phyloP scores from a whole-genome alignment of 2,888 invertebrate genomes.

The Chloroclystis v-ata region DNA sequence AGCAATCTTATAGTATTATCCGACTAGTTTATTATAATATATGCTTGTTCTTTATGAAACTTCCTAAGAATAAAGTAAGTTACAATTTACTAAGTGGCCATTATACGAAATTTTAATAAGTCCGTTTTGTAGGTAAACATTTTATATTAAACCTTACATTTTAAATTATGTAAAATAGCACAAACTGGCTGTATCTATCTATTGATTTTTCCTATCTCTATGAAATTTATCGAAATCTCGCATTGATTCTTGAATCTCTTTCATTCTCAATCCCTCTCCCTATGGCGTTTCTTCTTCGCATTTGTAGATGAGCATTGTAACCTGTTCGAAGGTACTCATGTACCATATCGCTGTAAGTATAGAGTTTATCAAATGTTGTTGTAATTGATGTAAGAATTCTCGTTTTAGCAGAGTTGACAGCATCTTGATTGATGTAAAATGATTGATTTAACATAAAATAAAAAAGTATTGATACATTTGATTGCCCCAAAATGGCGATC shows the following conservation, averaged over 20 bases:
- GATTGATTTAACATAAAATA: too few species aligned
- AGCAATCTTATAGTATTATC: neutral
- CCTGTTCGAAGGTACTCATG: neutral
- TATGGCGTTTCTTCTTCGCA: slow-evolving; percentile 21
- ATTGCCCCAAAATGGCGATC: too few species aligned
- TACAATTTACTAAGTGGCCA: too few species aligned
- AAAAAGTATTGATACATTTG: too few species aligned
- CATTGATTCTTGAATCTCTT: slow-evolving; percentile 17
- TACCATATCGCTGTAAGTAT: slow-evolving; percentile 6
- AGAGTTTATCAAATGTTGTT: slow-evolving; percentile 25
- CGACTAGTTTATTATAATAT: too few species aligned
- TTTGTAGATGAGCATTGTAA: slow-evolving; percentile 10
- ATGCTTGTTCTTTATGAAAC: neutral
- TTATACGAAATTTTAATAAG: too few species aligned
- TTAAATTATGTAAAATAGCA: too few species aligned
- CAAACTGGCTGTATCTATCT: too few species aligned
- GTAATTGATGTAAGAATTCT: slow-evolving; percentile 23
- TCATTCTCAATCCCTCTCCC: slow-evolving; percentile 19
- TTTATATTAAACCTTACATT: too few species aligned
- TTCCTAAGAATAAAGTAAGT: neutral
- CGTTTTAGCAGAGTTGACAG: slow-evolving; percentile 16
- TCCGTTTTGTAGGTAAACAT: too few species aligned
- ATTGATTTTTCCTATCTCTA: neutral
- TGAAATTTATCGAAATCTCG: neutral
- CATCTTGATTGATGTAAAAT: neutral